Evolutionary conservation across 2,888 invertebrate genomes (phyloP).

Genomic region (Caenorhabditis uteleia): DNA sequence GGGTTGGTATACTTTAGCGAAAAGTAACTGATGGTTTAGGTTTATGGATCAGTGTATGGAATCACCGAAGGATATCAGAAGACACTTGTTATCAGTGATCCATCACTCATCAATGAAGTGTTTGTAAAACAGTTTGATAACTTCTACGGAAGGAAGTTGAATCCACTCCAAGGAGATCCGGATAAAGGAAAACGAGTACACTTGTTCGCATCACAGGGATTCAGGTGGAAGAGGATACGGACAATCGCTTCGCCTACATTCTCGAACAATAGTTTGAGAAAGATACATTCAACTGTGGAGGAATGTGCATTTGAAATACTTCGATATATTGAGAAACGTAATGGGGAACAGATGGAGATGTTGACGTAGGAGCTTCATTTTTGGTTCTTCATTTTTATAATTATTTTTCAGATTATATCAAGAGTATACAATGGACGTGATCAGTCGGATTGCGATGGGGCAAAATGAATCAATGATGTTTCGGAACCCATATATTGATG

Average conservation of each 20-base stretch:
- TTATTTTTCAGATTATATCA: constrained; percentile 37
- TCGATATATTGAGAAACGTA: constrained; percentile 22
- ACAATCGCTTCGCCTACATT: constrained; percentile 72
- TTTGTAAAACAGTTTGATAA: constrained; percentile 71
- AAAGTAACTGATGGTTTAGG: constrained; percentile 7
- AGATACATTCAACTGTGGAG: constrained; percentile 58
- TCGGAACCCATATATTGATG: constrained; percentile 9
- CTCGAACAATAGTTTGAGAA: constrained; percentile 72
- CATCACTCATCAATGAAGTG: constrained; percentile 70
- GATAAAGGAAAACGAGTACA: constrained; percentile 46
- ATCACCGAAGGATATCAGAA: constrained; percentile 50
- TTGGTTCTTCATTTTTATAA: neutral
- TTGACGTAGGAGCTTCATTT: neutral
- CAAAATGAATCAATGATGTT: constrained; percentile 31
- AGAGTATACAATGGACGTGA: constrained; percentile 54
- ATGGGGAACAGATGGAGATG: neutral
- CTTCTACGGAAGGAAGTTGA: constrained; percentile 71
- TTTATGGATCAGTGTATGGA: constrained; percentile 45
- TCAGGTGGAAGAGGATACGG: constrained; percentile 73
- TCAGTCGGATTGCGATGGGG: constrained; percentile 50
- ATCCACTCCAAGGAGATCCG: constrained; percentile 21
- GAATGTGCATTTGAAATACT: constrained; percentile 29
- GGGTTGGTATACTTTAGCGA: neutral
- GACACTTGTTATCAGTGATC: constrained; percentile 70
- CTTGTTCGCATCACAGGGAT: constrained; percentile 70